Conservation (phyloP, 2,888 invertebrate species). For the Oligia strigilis region DNA sequence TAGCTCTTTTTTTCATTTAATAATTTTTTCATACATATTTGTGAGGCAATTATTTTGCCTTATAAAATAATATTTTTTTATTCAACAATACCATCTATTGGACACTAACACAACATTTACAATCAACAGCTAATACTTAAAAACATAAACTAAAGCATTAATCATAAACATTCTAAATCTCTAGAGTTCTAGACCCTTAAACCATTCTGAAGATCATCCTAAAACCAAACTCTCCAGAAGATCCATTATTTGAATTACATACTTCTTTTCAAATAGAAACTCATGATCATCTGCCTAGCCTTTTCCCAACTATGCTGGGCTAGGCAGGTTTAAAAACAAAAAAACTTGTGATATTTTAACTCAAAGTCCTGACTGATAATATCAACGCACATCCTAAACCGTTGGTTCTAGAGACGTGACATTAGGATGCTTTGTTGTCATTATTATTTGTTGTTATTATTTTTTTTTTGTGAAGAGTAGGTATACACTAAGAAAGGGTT, state of each 20-base stretch:
- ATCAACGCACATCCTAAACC: too few species aligned
- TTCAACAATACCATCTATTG: not conserved
- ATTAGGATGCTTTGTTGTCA: too few species aligned
- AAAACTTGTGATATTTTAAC: too few species aligned
- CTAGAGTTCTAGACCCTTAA: not conserved
- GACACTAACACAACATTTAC: not conserved
- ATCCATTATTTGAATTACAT: not conserved
- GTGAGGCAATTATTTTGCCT: not conserved
- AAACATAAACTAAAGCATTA: not conserved
- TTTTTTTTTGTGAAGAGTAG: too few species aligned
- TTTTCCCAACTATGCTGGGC: too few species aligned
- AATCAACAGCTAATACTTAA: not conserved
- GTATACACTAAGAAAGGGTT: too few species aligned
- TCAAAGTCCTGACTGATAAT: too few species aligned
- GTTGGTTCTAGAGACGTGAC: too few species aligned
- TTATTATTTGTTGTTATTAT: too few species aligned
- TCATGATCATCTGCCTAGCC: too few species aligned
- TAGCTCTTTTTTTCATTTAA: not conserved
- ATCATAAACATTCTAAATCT: not conserved
- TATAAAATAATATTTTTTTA: not conserved
- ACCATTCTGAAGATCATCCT: not conserved
- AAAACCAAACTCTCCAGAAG: too few species aligned
- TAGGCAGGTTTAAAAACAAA: too few species aligned
- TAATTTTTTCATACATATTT: not conserved
- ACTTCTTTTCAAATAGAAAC: not conserved